phyloP scores from a whole-genome alignment of 2,797 vertebrate species.

The Oryzias sinensis region DNA sequence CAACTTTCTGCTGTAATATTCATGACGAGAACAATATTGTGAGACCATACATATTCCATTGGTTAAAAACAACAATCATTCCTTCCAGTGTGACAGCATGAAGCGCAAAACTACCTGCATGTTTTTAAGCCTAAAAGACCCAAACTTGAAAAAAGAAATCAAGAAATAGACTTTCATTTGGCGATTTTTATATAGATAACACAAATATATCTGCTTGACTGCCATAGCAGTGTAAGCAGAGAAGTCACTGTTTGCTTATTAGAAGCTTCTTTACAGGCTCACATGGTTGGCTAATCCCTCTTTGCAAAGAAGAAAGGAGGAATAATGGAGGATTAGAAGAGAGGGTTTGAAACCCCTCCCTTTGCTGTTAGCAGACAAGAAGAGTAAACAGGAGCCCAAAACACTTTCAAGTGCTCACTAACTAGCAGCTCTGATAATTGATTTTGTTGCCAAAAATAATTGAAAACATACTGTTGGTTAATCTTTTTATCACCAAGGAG shows the following conservation, averaged over 20 bases:
- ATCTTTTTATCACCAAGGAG: no score
- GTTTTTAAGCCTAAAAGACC: constrained; percentile 45
- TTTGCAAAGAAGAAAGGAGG: constrained; percentile 69
- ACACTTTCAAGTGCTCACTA: constrained; percentile 64
- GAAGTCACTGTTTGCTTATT: constrained; percentile 51
- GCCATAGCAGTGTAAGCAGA: constrained; percentile 48
- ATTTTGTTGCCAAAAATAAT: constrained; percentile 70
- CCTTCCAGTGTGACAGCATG: constrained; percentile 62
- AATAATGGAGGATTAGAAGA: constrained; percentile 75
- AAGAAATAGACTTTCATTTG: constrained; percentile 12
- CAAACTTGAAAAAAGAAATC: constrained; percentile 21
- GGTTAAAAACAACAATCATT: constrained; percentile 74
- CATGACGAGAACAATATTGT: constrained; percentile 74
- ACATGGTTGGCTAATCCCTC: constrained; percentile 67
- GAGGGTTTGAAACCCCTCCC: constrained; percentile 47
- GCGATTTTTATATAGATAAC: constrained; percentile 2
- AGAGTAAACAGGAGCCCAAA: constrained; percentile 57
- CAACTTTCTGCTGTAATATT: constrained; percentile 77
- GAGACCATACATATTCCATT: constrained; percentile 81
- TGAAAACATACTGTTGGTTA: background rate
- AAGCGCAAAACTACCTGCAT: constrained; percentile 49
- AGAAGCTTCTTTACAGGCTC: constrained; percentile 62
- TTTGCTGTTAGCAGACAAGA: constrained; percentile 55
- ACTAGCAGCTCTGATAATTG: constrained; percentile 74
- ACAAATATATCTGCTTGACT: constrained; percentile 37